These are phyloP conservation scores for Eremophila alpestris DNA, from an alignment of 2,797 vertebrate genomes.

Conservation along the genomic window DNA sequence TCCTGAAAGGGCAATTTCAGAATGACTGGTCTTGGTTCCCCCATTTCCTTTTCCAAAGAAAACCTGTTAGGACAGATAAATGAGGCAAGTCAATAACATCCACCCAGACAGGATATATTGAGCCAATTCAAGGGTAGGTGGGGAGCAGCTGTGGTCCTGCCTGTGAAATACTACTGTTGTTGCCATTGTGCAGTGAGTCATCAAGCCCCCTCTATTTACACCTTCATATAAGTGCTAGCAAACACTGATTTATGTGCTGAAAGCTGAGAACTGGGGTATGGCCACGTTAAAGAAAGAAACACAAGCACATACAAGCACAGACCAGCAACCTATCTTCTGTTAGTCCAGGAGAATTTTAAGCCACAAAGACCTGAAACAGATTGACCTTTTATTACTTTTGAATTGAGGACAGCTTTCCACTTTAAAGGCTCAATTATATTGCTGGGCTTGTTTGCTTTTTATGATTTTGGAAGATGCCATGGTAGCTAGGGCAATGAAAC, in stretches of 20 bases:
- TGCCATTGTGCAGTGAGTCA: slow-evolving; percentile 69
- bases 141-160: slow-evolving; percentile 81
- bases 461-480: slow-evolving; percentile 60
- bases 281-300: not conserved
- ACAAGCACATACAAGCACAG: not conserved
- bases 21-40: not conserved
- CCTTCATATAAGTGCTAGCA: slow-evolving; percentile 56
- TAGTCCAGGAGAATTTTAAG: slow-evolving; percentile 13
- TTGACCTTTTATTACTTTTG: slow-evolving; percentile 69
- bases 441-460: slow-evolving; percentile 46
- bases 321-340: not conserved
- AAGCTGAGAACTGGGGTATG: not conserved
- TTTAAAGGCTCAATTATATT: slow-evolving; percentile 60
- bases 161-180: slow-evolving; percentile 72
- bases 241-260: slow-evolving; percentile 69
- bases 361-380: slow-evolving; percentile 49
- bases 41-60: slow-evolving; percentile 25
- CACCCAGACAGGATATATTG: slow-evolving; percentile 82
- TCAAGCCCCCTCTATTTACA: slow-evolving; percentile 71
- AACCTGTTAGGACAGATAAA: slow-evolving; percentile 74
- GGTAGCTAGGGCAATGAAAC: slow-evolving; percentile 60
- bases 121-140: slow-evolving; percentile 84
- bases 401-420: slow-evolving; percentile 58
- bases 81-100: slow-evolving; percentile 82
- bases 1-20: not conserved